Conservation (phyloP, 2,888 invertebrate genomes). For the Tenthredo notha region DNA sequence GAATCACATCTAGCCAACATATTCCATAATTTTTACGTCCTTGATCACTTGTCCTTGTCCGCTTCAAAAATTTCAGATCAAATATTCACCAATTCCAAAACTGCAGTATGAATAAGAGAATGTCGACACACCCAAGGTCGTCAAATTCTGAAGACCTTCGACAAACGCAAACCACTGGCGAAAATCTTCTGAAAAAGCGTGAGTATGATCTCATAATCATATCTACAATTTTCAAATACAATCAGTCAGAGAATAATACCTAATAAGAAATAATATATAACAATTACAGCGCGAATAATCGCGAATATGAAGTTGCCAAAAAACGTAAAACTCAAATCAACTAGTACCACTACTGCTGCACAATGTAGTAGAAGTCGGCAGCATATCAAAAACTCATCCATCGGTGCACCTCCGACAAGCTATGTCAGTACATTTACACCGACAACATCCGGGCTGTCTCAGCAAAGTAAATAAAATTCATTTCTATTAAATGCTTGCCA, state of each 20-base stretch:
- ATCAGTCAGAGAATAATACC: not conserved
- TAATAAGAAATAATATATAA: not conserved
- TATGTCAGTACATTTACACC: not conserved
- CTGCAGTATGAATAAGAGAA: not conserved
- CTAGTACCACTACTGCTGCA: not conserved
- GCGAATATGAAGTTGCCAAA: not conserved
- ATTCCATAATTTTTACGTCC: not conserved
- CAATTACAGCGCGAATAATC: not conserved
- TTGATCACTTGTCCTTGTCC: not conserved
- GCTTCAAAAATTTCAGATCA: not conserved
- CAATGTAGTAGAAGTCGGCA: not conserved
- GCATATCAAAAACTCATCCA: not conserved
- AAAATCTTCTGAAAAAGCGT: not conserved
- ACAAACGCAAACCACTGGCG: not conserved
- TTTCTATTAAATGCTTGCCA: not conserved
- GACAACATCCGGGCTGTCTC: not conserved
- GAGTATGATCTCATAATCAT: not conserved
- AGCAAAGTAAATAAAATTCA: not conserved
- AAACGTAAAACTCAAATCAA: not conserved
- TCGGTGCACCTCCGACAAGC: not conserved
- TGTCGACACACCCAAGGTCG: not conserved
- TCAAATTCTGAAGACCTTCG: not conserved
- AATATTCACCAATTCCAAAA: not conserved
- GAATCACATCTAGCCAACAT: not conserved
- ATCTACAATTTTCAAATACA: not conserved